A percentile compares a stretch with the other conserved stretches of the same genome.
Evolutionary conservation across 2,888 invertebrate genomes (phyloP).

Genomic region (Onchidella celtica): DNA sequence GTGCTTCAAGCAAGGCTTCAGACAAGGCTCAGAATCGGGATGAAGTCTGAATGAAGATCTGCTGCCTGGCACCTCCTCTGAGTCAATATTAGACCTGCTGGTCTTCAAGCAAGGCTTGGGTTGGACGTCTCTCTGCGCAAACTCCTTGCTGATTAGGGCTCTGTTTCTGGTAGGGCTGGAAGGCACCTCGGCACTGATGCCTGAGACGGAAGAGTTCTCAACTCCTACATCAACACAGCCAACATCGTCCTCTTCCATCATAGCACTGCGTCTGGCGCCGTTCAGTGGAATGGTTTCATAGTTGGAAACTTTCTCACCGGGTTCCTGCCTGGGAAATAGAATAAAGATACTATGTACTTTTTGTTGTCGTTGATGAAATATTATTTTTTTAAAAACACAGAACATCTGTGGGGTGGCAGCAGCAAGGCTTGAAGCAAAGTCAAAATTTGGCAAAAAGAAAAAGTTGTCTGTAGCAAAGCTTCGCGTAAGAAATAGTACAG

Average conservation of each 20-base stretch:
- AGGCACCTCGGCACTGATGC: not conserved
- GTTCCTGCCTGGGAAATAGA: constrained; percentile 7
- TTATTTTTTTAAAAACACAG: not conserved
- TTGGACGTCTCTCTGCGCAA: not conserved
- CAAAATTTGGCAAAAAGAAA: no score
- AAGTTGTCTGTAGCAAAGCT: no score
- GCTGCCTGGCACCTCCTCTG: no score
- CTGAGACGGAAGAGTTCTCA: not conserved
- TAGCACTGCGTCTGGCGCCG: not conserved
- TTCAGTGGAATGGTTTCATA: constrained; percentile 21
- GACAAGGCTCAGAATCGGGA: no score
- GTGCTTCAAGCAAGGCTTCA: no score
- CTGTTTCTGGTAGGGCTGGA: not conserved
- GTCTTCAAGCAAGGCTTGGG: not conserved
- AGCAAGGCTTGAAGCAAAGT: no score
- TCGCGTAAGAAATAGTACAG: no score
- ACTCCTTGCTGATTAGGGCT: no score
- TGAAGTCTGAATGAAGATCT: no score
- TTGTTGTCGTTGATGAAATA: not conserved
- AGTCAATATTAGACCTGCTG: no score
- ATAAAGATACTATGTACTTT: no score
- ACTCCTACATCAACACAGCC: not conserved
- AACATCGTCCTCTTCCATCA: not conserved
- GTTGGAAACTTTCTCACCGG: not conserved
- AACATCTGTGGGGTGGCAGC: no score